These are phyloP conservation scores for Paramormyrops hopkinsi DNA, from an alignment of 2,797 vertebrate genomes.

Conservation along the genomic window DNA sequence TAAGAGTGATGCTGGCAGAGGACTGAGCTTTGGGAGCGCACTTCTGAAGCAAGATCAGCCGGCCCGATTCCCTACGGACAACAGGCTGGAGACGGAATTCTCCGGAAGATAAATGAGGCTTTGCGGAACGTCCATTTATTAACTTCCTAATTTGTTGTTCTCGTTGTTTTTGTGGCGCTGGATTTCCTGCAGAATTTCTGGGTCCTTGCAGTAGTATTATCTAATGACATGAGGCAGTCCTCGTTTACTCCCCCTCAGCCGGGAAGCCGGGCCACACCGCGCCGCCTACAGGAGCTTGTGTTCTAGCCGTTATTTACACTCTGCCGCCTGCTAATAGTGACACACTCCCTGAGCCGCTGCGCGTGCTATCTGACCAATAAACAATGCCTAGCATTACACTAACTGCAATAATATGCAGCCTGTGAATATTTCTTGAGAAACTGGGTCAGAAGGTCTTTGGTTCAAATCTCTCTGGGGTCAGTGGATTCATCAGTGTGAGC, in stretches of 20 bases:
- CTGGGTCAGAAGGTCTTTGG: neutral
- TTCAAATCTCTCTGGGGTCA: neutral
- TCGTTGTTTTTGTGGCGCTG: neutral
- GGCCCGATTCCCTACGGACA: neutral
- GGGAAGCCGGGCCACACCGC: neutral
- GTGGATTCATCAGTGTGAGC: neutral
- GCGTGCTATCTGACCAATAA: slow-evolving; percentile 17
- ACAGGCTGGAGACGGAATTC: neutral
- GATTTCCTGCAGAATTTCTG: neutral
- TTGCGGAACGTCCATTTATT: neutral
- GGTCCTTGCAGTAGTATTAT: neutral
- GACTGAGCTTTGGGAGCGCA: neutral
- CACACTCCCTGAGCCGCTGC: slow-evolving; percentile 18
- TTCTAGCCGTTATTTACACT: slow-evolving; percentile 22
- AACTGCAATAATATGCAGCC: neutral
- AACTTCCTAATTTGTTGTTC: neutral
- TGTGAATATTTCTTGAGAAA: neutral
- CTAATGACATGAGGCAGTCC: neutral
- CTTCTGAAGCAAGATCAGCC: neutral
- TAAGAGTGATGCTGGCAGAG: neutral
- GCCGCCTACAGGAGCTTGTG: neutral
- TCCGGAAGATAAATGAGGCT: neutral
- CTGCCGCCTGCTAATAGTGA: slow-evolving; percentile 22
- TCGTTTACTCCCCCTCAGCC: neutral
- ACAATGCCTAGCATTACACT: neutral